phyloP scores from a whole-genome alignment of 2,113 vertebrate genomes.

The Nibea albiflora region DNA sequence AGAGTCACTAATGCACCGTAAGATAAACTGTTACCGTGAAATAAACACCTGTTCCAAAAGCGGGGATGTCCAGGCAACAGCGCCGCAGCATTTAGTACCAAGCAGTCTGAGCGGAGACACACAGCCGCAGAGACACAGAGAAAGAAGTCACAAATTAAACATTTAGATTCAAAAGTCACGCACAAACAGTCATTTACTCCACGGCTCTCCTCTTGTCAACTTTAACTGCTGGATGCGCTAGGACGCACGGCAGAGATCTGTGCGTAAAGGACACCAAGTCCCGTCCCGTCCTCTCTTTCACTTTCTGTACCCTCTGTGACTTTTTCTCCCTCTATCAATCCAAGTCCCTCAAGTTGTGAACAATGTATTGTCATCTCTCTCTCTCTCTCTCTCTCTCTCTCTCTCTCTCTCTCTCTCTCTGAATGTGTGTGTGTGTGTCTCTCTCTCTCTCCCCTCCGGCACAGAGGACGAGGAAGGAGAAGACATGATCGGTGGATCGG shows the following conservation, averaged over 20 bases:
- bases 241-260: conserved; percentile 34
- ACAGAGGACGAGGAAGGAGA: conserved; percentile 6
- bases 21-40: conserved; percentile 6
- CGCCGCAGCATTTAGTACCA: conserved; percentile 31
- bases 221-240: conserved; percentile 19
- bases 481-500: conserved; percentile 13
- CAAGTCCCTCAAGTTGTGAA: conserved; percentile 34
- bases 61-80: background rate
- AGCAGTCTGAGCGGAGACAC: background rate
- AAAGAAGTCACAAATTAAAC: background rate
- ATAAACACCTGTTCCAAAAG: conserved; percentile 27
- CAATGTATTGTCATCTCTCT: conserved; percentile 47
- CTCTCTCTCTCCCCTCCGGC: background rate
- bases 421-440: background rate
- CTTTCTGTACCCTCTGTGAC: background rate
- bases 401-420: background rate
- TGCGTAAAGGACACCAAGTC: conserved; percentile 43
- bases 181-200: background rate
- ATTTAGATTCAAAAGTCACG: background rate
- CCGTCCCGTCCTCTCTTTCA: conserved; percentile 14
- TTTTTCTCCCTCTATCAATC: conserved; percentile 10
- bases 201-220: background rate
- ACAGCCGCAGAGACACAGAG: background rate
- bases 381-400: conserved; percentile 1
- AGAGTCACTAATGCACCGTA: background rate